Evolutionary conservation across 2,888 invertebrate species (phyloP), one percentile per base, ranked within the genome.

Genomic region (Chirona hameri): DNA sequence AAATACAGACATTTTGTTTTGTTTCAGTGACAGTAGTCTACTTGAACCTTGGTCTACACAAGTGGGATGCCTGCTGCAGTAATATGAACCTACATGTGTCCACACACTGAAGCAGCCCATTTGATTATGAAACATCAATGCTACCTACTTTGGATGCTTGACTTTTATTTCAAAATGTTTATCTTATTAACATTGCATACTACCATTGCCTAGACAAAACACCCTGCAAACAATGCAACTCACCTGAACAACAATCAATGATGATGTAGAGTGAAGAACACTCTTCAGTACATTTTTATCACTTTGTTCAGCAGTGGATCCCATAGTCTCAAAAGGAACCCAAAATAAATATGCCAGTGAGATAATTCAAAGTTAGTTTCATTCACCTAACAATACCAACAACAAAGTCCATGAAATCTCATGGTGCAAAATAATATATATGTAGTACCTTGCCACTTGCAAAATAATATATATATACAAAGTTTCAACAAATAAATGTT

Each of bases 171-270:
- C 24, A 18, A 24, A 18, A 18, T 4, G 21, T 7, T 24, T 24
- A 24, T 4, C 21, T 24, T 1, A 60, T 9, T 4, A 60, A 1
- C 60, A 18, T 60, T 18, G 7, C 21, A 21, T 18, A 4, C 7
- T 60, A 7, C 24, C 7, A 21, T 18, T 24, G 60, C 21, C 7
- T 60, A 24, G 24, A 60, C 60, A 24, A 24, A 7, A 18, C 18
- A 24, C 39, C 2, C 2, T 24, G 57, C 24, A 60, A 24, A 60
- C 60, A 60, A 60, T 7, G 55, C 10, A 55, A 72, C 76, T 24
- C 21, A 76, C 76, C 76, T 76, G 76, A 39, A 76, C 76, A 76
- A 76, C 5, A 24, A 76, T 76, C 9, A 76, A 39, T 24, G 76
- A 76, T 39, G 76, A 76, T 24, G 76, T 76, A 21, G 76, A 76